These are phyloP conservation scores for Drosophila asahinai DNA, from an alignment of 1,140 invertebrate species.

Conservation along the genomic window DNA sequence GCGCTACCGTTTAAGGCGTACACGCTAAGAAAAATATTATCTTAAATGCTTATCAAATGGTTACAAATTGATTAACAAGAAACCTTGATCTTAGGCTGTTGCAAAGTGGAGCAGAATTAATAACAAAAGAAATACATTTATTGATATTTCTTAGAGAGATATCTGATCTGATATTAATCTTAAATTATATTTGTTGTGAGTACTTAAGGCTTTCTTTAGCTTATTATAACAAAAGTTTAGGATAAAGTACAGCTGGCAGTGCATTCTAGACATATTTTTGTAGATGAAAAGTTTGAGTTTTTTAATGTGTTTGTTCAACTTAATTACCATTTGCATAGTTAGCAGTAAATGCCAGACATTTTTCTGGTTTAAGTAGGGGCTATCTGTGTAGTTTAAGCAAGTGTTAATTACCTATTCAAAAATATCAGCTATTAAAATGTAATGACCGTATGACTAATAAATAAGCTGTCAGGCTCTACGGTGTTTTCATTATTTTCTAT, in stretches of 20 bases:
- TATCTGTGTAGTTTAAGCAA: background rate
- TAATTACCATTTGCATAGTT: conserved; percentile 1
- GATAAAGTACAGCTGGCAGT: background rate
- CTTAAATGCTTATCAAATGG: conserved; percentile 7
- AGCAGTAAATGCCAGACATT: background rate
- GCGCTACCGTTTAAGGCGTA: conserved; percentile 67
- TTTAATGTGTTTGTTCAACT: conserved; percentile 5
- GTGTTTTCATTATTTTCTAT: too few relatives aligned
- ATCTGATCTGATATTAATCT: too few relatives aligned
- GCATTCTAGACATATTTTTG: background rate
- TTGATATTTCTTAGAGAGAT: too few relatives aligned
- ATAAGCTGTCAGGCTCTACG: background rate
- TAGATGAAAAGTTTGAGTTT: background rate
- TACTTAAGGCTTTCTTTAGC: too few relatives aligned
- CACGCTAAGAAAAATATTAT: conserved; percentile 25
- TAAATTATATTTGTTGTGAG: too few relatives aligned
- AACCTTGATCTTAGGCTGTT: background rate
- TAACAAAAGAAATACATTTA: too few relatives aligned
- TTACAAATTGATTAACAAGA: background rate
- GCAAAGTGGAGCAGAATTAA: background rate
- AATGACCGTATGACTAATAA: background rate
- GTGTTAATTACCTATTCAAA: background rate
- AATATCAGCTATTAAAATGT: background rate
- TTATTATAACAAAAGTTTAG: too few relatives aligned
- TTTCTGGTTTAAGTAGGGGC: too few relatives aligned